phyloP scores from a whole-genome alignment of 1,140 invertebrate genomes.

The Dysdera silvatica region DNA sequence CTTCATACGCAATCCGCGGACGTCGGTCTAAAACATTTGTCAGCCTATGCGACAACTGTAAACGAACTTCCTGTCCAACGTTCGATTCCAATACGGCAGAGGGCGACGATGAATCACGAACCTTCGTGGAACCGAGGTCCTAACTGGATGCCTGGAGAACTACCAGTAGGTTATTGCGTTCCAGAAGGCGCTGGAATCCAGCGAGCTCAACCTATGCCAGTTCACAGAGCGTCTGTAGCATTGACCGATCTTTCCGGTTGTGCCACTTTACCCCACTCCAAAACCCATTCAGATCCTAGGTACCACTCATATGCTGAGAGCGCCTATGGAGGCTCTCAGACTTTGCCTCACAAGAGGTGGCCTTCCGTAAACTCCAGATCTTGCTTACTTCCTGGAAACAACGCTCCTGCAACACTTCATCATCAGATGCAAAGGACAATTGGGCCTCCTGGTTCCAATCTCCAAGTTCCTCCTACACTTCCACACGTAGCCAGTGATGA shows the following conservation, averaged over 20 bases:
- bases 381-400: no score
- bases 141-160: background rate
- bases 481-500: constrained; percentile 31
- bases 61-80: constrained; percentile 3
- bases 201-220: constrained; percentile 13
- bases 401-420: no score
- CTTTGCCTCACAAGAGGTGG: constrained; percentile 16
- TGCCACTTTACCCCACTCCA: constrained; percentile 22
- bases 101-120: background rate
- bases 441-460: no score
- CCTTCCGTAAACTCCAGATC: background rate
- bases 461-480: constrained; percentile 15
- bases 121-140: background rate
- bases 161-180: background rate
- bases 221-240: constrained; percentile 22
- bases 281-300: constrained; percentile 7
- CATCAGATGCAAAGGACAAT: no score
- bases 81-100: background rate
- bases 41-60: background rate
- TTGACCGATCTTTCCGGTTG: constrained; percentile 14
- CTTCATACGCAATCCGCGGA: background rate
- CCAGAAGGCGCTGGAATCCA: no score
- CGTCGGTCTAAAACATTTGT: background rate
- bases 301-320: constrained; percentile 28
- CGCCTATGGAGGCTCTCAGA: constrained; percentile 22